These are phyloP conservation scores for Oreotrochilus melanogaster DNA, from an alignment of 2,113 vertebrate genomes.

Conservation along the genomic window DNA sequence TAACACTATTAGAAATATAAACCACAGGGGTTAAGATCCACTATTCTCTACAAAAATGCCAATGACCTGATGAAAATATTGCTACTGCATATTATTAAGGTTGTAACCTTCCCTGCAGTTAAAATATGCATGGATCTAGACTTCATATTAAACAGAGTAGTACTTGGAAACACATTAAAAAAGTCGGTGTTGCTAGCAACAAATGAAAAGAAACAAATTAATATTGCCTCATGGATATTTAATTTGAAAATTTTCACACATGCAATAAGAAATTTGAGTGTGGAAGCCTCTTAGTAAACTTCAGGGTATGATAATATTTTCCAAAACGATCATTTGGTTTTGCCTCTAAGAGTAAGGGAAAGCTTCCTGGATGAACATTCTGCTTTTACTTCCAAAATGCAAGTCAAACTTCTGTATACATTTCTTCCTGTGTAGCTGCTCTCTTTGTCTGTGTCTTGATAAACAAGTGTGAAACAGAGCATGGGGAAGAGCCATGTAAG, in stretches of 20 bases:
- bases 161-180: neutral
- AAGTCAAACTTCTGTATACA: neutral
- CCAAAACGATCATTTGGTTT: neutral
- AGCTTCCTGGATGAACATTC: neutral
- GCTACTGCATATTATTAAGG: neutral
- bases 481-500: neutral
- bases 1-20: neutral
- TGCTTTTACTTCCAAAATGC: neutral
- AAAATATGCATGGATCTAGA: neutral
- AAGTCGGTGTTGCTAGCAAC: rapidly evolving
- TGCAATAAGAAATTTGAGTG: rapidly evolving
- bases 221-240: neutral
- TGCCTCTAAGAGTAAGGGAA: neutral
- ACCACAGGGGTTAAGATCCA: rapidly evolving
- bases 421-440: neutral
- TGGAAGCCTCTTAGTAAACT: rapidly evolving
- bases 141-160: neutral
- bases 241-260: neutral
- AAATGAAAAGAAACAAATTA: neutral
- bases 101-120: neutral
- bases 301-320: neutral
- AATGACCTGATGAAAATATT: neutral
- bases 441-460: neutral
- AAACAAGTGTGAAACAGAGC: neutral
- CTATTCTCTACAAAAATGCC: neutral